Evolutionary conservation across 2,888 invertebrate species (phyloP), one percentile per base, ranked within the genome.

Genomic region (Cancer borealis): DNA sequence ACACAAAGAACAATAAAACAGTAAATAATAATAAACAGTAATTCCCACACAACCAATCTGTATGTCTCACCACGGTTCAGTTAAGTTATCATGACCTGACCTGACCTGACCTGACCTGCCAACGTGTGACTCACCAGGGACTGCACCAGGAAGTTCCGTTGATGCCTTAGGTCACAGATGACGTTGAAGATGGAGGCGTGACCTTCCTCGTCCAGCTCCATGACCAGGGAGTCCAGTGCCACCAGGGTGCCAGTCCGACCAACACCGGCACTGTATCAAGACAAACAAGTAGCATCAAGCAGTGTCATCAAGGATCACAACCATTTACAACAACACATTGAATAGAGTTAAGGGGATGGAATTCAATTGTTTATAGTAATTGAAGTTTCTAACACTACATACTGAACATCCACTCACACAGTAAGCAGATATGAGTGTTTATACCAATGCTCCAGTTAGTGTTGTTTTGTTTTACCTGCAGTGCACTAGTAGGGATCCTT

Each of bases 231-330:
- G 97, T 99, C 99, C 92, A 99, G 97, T 21, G 99, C 99, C 73
- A 99, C 99, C 95, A 99, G 97, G 10, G 99, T 99, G 94, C 99
- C 99, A 8, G 99, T 99, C 96, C 99, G 97, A 0, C 99, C 99
- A 93, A 99, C 99, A 91, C 99, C 99, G 73, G 99, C 99, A 96
- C 98, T 98, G 95, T 60, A 21, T 17, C 17, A 60, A 0, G 21
- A 60, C 21, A 21, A 3, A 60, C 21, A 21, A 60, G 21, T 60
- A 4, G 21, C 21, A 10, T 21, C 60, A 60, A 60, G 17, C 12
- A 54, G 54, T 54, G 54, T 54, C 14, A 54, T 17, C 12, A 54
- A 14, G 17, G 21, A 21, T 14, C 14, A 60, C 17, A 60, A 39
- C 60, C 21, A 21, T 60, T 3, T 0, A 60, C 17, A 21, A 60